Base-by-base conservation (phyloP, 2,797 vertebrate species). In the Hippopotamyrus pictus region DNA sequence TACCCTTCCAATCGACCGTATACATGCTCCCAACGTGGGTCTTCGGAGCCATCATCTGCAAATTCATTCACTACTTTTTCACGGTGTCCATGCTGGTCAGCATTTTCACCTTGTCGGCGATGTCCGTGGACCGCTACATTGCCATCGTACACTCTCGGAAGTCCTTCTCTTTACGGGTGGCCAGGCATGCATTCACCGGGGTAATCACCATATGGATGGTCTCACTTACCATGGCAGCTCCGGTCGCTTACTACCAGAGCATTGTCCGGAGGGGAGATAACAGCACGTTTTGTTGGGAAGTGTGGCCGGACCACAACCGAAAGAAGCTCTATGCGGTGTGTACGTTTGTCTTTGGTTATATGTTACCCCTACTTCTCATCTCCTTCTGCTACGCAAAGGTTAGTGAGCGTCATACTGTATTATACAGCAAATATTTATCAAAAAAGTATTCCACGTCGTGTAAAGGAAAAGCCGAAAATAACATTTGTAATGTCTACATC, bases 361-460 rank as follows among this genome's bases (percentile, higher is more conserved):
- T 99, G 92, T 91, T 99, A 89, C 98, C 98, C 0, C 94, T 99
- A 88, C 95, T 98, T 92, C 97, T 99, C 62, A 99, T 99, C 90
- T 97, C 97, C 89, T 99, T 98, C 95, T 99, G 98, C 94, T 99
- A 99, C 6, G 96, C 98, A 90, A 99, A 98, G 98, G 98, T 99
- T 94, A 93, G 94, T 62, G 85, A 33, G 25, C 8, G 6, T 5
- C 29, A 59, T 87, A 29, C 50, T 33, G 22, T 53, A 59, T 85
- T 22, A 48, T 48, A 50, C n/a, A 84, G 57, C n/a, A 29, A 65
- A 29, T 46, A 22, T 84, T 48, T 48, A 46, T 22, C 79, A 9
- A 84, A 82, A 48, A 82, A 17, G 17, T 69, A 69, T 69, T 41
- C 41, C 6, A 12, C 17, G 1, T 19, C n/a, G 11, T 65, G 8